A percentile compares a stretch with the other conserved stretches of the same genome.
Conservation (phyloP, 92 coral and sea anemone species). For the Virgularia gustaviana region DNA sequence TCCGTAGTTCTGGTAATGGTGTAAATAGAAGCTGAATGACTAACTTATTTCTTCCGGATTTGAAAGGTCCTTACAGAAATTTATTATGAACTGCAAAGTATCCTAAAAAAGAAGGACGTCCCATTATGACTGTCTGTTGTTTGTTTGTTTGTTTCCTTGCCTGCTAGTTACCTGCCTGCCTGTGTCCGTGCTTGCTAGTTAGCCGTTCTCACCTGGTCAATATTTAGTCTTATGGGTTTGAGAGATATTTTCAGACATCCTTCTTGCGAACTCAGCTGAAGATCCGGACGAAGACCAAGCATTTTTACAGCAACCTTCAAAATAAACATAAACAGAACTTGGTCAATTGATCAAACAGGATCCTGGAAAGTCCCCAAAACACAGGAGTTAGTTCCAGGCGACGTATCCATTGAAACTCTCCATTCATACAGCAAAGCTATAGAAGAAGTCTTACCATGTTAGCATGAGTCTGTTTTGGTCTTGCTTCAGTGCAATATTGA, state of each 20-base stretch:
- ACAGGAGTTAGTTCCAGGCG: too few species aligned
- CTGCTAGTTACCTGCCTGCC: too few species aligned
- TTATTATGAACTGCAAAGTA: conserved; percentile 30
- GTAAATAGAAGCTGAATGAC: neutral
- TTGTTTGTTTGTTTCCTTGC: too few species aligned
- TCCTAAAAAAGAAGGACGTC: too few species aligned
- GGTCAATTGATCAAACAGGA: too few species aligned
- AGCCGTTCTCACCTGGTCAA: conserved; percentile 71
- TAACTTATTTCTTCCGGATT: conserved; percentile 6
- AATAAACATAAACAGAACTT: neutral
- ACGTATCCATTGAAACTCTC: too few species aligned
- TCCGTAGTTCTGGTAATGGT: too few species aligned
- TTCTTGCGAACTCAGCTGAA: conserved; percentile 67
- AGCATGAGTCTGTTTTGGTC: conserved; percentile 94
- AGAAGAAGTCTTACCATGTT: conserved; percentile 70
- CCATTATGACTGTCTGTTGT: too few species aligned
- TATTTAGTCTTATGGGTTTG: conserved; percentile 89
- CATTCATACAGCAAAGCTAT: neutral
- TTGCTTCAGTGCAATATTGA: conserved; percentile 85
- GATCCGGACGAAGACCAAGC: conserved; percentile 84
- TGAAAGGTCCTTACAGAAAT: conserved; percentile 30
- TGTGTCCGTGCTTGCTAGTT: too few species aligned
- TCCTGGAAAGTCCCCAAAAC: too few species aligned
- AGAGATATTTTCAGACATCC: conserved; percentile 81
- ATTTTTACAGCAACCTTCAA: conserved; percentile 72